phyloP scores from a whole-genome alignment of 2,888 invertebrate genomes.

The Ichneumoninae sp. region DNA sequence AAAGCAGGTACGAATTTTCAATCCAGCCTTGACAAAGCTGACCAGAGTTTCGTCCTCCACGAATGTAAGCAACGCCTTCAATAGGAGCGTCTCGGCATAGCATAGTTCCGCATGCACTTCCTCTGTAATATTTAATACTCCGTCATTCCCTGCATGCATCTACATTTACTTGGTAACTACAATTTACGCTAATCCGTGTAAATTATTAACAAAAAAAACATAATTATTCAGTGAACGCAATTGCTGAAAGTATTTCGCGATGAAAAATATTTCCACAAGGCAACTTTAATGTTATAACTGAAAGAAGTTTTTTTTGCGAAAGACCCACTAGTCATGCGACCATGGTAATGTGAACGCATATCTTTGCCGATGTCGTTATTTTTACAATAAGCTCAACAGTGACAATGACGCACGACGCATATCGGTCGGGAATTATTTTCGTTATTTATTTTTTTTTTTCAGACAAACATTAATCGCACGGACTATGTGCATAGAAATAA shows the following conservation, averaged over 20 bases:
- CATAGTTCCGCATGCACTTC: constrained; percentile 98
- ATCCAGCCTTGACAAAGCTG: constrained; percentile 96
- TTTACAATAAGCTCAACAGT: not conserved
- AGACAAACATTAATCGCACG: not conserved
- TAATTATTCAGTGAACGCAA: too few relatives aligned
- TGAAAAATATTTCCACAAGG: not conserved
- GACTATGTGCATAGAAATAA: not conserved
- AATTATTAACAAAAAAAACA: not conserved
- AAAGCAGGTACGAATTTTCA: constrained; percentile 96
- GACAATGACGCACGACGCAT: not conserved
- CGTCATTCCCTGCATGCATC: constrained; percentile 58
- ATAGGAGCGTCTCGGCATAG: constrained; percentile 95
- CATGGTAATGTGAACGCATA: not conserved
- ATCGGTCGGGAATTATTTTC: not conserved
- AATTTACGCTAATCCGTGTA: not conserved
- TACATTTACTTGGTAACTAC: constrained; percentile 12
- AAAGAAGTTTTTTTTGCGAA: not conserved
- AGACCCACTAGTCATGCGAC: not conserved
- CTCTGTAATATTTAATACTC: constrained; percentile 83
- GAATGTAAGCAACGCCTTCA: constrained; percentile 95
- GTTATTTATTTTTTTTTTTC: not conserved
- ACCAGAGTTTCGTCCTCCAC: constrained; percentile 97
- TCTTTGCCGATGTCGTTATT: not conserved
- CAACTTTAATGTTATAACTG: not conserved
- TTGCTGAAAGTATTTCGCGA: not conserved